Evolutionary conservation across 2,113 vertebrate species (phyloP).

Genomic region (Pelecanoides urinatrix): DNA sequence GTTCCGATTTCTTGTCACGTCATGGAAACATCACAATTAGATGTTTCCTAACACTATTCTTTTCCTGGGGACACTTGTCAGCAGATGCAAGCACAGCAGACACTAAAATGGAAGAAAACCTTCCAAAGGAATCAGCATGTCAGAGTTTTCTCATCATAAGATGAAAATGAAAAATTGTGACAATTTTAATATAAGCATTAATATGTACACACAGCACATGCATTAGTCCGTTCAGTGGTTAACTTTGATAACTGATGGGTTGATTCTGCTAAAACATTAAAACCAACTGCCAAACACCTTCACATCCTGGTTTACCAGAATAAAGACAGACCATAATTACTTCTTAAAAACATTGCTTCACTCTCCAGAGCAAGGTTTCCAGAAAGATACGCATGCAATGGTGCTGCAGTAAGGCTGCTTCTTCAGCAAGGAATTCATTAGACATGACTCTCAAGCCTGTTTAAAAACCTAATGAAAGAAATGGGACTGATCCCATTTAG

Average conservation of each 20-base stretch:
- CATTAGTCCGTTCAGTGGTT: not conserved
- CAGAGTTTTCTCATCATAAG: not conserved
- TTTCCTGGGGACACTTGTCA: not conserved
- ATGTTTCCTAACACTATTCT: not conserved
- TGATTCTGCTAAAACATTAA: not conserved
- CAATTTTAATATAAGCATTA: not conserved
- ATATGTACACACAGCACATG: not conserved
- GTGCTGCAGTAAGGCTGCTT: not conserved
- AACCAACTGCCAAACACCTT: not conserved
- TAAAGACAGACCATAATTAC: not conserved
- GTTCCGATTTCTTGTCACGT: constrained; percentile 30
- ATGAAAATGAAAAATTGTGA: not conserved
- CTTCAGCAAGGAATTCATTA: not conserved
- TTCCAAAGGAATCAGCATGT: not conserved
- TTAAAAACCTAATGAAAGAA: not conserved
- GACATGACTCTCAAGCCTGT: not conserved
- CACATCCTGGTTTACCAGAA: not conserved
- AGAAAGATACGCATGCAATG: not conserved
- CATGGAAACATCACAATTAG: constrained; percentile 16
- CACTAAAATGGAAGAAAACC: not conserved
- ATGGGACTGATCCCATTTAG: not conserved
- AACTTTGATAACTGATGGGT: not conserved
- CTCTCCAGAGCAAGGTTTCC: not conserved
- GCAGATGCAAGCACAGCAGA: not conserved
- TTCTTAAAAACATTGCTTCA: not conserved